Evolutionary conservation across 2,888 invertebrate species (phyloP).

Genomic region (Doris montereyensis): DNA sequence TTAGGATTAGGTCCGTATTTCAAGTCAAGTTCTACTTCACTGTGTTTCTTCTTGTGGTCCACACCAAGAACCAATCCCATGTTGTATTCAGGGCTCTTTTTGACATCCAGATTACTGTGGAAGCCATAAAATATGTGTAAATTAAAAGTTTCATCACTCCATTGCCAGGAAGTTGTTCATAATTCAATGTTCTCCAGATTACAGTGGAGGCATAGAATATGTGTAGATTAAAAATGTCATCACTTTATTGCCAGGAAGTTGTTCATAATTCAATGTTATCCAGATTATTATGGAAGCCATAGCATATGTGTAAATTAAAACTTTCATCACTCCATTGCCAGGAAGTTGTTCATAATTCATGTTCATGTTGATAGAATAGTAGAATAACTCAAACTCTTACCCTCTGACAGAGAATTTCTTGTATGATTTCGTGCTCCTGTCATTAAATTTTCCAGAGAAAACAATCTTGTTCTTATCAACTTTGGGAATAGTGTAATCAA

Average conservation of each 20-base stretch:
- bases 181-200: too few species aligned
- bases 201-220: too few species aligned
- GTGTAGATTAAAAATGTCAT: too few species aligned
- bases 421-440: slow-evolving; percentile 45
- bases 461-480: slow-evolving; percentile 50
- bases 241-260: too few species aligned
- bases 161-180: too few species aligned
- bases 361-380: too few species aligned
- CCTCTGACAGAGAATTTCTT: slow-evolving; percentile 46
- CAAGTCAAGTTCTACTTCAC: slow-evolving; percentile 42
- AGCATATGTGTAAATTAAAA: too few species aligned
- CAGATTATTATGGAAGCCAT: too few species aligned
- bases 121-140: not conserved
- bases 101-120: slow-evolving; percentile 51
- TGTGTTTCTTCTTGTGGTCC: slow-evolving; percentile 43
- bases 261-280: too few species aligned
- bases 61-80: slow-evolving; percentile 45
- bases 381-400: too few species aligned
- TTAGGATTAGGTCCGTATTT: slow-evolving; percentile 54
- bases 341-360: too few species aligned
- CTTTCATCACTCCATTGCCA: too few species aligned
- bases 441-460: slow-evolving; percentile 47
- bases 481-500: slow-evolving; percentile 52
- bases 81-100: slow-evolving; percentile 50
- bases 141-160: not conserved